Percentiles rank a stretch among this genome's conserved stretches.
These are phyloP conservation scores for Palaemon carinicauda DNA, from an alignment of 1,140 invertebrate species.

Conservation along the genomic window DNA sequence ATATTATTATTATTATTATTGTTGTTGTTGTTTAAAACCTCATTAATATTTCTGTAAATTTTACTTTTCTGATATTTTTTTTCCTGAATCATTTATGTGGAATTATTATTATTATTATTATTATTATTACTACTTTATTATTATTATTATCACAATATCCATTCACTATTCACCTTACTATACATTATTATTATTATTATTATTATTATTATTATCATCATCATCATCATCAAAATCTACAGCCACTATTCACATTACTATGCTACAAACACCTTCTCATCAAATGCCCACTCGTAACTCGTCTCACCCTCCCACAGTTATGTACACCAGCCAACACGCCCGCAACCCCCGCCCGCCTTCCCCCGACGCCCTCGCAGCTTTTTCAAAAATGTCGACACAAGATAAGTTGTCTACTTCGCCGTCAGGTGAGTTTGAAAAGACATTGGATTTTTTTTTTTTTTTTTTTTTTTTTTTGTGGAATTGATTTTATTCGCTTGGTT, in stretches of 20 bases:
- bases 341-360: conserved; percentile 89
- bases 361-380: conserved; percentile 82
- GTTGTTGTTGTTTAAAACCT: too few relatives aligned
- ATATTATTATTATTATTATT: too few relatives aligned
- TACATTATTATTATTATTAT: not conserved
- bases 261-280: too few relatives aligned
- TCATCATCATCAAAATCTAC: too few relatives aligned
- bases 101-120: too few relatives aligned
- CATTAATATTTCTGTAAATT: too few relatives aligned
- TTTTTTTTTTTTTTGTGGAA: not conserved
- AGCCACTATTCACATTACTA: too few relatives aligned
- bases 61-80: too few relatives aligned
- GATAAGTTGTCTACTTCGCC: conserved; percentile 62
- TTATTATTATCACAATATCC: not conserved
- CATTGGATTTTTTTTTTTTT: not conserved
- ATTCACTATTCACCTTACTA: not conserved
- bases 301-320: conserved; percentile 63
- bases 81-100: too few relatives aligned
- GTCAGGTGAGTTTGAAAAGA: conserved; percentile 51
- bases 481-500: not conserved
- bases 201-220: not conserved
- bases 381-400: conserved; percentile 80
- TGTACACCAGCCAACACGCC: conserved; percentile 87
- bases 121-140: too few relatives aligned
- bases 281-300: not conserved